Percentiles rank a stretch among this genome's conserved stretches.
Evolutionary conservation across 2,888 invertebrate genomes (phyloP).

Genomic region (Drosophila ustulata): DNA sequence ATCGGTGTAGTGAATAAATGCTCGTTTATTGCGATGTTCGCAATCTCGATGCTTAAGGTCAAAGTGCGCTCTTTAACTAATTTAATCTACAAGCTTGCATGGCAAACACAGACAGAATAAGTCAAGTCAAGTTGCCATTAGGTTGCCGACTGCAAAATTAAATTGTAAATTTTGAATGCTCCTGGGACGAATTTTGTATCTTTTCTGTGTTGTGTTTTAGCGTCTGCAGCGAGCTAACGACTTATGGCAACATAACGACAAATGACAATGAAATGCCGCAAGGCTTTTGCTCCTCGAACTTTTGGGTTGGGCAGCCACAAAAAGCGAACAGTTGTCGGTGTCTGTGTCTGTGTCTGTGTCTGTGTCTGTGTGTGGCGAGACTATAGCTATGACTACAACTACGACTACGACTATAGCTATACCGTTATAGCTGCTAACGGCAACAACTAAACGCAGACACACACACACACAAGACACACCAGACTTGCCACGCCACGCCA

Average conservation of each 20-base stretch:
- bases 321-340: constrained; percentile 51
- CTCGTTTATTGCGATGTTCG: constrained; percentile 51
- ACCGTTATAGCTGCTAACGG: not conserved
- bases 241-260: constrained; percentile 55
- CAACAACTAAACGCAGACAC: constrained; percentile 19
- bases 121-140: constrained; percentile 46
- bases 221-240: constrained; percentile 66
- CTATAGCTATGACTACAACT: constrained; percentile 29
- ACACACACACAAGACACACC: constrained; percentile 1
- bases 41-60: constrained; percentile 51
- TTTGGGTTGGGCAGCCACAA: constrained; percentile 53
- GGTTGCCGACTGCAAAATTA: constrained; percentile 68
- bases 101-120: constrained; percentile 51
- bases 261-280: constrained; percentile 5
- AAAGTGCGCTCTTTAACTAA: constrained; percentile 56
- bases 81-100: constrained; percentile 50
- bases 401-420: not conserved
- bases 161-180: constrained; percentile 78
- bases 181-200: constrained; percentile 75
- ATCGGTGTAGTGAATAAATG: constrained; percentile 24
- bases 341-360: constrained; percentile 41
- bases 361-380: constrained; percentile 42
- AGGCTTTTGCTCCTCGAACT: constrained; percentile 13
- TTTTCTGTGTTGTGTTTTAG: constrained; percentile 65
- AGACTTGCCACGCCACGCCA: constrained; percentile 26